Percentiles rank a stretch among this genome's conserved stretches.
Conservation (phyloP, 2,113 vertebrate species). For the Ivindomyrus marchei region DNA sequence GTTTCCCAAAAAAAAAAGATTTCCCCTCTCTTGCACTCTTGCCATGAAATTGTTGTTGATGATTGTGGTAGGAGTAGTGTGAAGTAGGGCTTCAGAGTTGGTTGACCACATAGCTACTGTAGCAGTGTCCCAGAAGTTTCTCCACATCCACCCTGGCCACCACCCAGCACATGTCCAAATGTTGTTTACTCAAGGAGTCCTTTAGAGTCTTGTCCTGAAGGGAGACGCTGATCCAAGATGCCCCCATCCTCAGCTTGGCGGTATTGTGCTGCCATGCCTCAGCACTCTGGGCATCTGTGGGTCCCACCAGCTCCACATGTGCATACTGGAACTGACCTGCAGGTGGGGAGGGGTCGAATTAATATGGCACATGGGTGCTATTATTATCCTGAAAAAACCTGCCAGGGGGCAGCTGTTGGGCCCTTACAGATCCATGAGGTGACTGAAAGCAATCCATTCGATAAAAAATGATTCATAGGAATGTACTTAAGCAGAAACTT, state of each 20-base stretch:
- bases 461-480: background rate
- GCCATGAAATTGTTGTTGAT: background rate
- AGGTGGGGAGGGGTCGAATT: background rate
- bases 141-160: constrained; percentile 59
- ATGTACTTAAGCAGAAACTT: background rate
- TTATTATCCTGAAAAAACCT: background rate
- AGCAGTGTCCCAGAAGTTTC: constrained; percentile 59
- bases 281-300: constrained; percentile 21
- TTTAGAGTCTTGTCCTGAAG: constrained; percentile 66
- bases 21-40: background rate
- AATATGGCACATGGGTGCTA: background rate
- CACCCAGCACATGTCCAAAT: constrained; percentile 63
- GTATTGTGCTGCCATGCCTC: constrained; percentile 23
- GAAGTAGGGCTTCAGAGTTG: constrained; percentile 27
- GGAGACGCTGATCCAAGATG: constrained; percentile 46
- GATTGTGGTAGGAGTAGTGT: background rate
- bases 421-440: background rate
- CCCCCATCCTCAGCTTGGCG: constrained; percentile 48
- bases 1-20: background rate
- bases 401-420: background rate
- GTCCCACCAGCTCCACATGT: constrained; percentile 46
- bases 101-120: constrained; percentile 60
- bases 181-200: constrained; percentile 52
- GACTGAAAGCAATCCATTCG: background rate
- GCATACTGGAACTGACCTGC: constrained; percentile 69